Conservation (phyloP, 53 echinoderm and acorn worm species). For the Glandiceps talaboti region DNA sequence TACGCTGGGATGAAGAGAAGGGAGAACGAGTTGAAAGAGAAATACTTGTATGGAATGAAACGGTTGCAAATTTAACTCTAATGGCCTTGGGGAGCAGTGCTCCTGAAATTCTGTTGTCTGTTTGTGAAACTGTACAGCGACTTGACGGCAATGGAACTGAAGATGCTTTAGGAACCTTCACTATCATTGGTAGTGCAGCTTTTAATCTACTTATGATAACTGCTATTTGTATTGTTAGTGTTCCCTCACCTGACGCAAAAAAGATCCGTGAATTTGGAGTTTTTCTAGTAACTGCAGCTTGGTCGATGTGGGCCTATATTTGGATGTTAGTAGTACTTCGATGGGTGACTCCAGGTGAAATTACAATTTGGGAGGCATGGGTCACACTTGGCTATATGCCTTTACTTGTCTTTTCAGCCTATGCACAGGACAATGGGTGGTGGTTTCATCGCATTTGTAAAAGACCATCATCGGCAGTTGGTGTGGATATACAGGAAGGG, state of each 20-base stretch:
- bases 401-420: conserved; percentile 63
- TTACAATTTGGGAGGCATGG: conserved; percentile 89
- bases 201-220: conserved; percentile 92
- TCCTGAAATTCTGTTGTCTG: conserved; percentile 72
- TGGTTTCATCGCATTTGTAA: conserved; percentile 37
- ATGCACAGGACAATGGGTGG: conserved; percentile 92
- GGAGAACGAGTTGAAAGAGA: conserved; percentile 68
- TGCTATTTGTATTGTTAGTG: conserved; percentile 63
- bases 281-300: conserved; percentile 68
- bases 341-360: conserved; percentile 40
- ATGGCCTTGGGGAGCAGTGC: conserved; percentile 98
- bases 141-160: conserved; percentile 9
- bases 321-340: conserved; percentile 79
- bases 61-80: conserved; percentile 85
- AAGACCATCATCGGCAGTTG: conserved; percentile 19
- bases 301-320: conserved; percentile 97
- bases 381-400: conserved; percentile 66
- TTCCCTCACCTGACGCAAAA: conserved; percentile 65
- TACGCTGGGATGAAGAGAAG: conserved; percentile 66
- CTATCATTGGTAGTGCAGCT: conserved; percentile 89
- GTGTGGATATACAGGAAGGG: conserved; percentile 21
- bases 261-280: conserved; percentile 87
- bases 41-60: conserved; percentile 91
- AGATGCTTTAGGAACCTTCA: conserved; percentile 84
- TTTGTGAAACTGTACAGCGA: conserved; percentile 44